Evolutionary conservation across 1,140 invertebrate species (phyloP), one percentile per base, ranked within the genome.

Genomic region (Ganaspis sp.): DNA sequence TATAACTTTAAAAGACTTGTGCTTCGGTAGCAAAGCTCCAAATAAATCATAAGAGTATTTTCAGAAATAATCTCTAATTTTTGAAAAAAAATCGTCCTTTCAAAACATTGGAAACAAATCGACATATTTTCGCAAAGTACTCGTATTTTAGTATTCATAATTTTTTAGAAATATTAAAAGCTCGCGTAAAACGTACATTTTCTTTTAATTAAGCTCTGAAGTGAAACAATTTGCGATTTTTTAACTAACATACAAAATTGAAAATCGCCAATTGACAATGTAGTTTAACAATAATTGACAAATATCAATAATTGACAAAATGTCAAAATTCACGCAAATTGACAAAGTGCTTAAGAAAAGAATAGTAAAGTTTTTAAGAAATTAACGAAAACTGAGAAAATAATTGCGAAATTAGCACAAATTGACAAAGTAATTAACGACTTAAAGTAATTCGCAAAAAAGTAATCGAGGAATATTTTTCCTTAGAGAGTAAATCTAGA

Each of bases 1-100:
- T 12, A 64, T 64, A 64, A 34, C 26, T 64, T 12, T 64, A 29
- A 64, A 29, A 29, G 15, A 29, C 9, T 64, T 64, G 12, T 9
- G 23, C 23, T 29, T 64, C 23, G 23, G 26, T n/a, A 64, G 58
- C 23, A 64, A 29, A 29, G 58, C 58, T 64, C 15, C 23, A 58
- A 9, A 15, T 12, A 58, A 12, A 12, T 12, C 23, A 12, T 9
- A 4, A 58, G 23, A 8, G 58, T 64, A 64, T 64, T 64, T 64
- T 64, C 58, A n/a, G 23, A 64, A 29, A 29, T 17, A 64, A 29
- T 64, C 21, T 64, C 8, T 54, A 29, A 64, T 64, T 64, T 29
- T 23, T 23, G 5, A 29, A 64, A 64, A 64, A 49, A 34, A 34
- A 12, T 49, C 42, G 42, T 45, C 42, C 54, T 64, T 64, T 29